Percentiles rank a stretch among this genome's conserved stretches.
Conservation (phyloP, 1,140 invertebrate genomes). For the Meloidogyne hapla region DNA sequence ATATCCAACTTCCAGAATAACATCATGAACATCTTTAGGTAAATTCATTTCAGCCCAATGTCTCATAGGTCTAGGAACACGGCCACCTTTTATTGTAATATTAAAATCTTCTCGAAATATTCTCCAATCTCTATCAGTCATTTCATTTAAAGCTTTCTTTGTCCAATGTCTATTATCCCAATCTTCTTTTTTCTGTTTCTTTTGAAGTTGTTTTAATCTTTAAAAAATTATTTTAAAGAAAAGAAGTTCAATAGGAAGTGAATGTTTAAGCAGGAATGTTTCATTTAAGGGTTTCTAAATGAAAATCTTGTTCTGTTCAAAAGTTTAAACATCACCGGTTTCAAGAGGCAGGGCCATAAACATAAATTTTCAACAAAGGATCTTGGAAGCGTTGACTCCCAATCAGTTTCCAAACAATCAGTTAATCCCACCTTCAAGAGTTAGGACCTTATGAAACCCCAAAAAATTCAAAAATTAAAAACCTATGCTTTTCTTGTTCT, state of each 20-base stretch:
- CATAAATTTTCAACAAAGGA: no score
- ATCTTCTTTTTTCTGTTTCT: slow-evolving; percentile 77
- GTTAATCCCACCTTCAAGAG: not conserved
- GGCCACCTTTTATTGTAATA: slow-evolving; percentile 93
- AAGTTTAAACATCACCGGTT: no score
- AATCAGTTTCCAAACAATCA: not conserved
- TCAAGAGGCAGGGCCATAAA: no score
- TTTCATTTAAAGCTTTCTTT: slow-evolving; percentile 87
- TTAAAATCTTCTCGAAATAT: slow-evolving; percentile 99
- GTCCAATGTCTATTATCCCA: slow-evolving; percentile 99
- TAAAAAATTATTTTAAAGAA: slow-evolving; percentile 28
- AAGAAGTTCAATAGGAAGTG: no score
- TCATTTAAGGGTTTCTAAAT: no score
- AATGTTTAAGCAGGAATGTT: no score
- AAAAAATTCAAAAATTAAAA: not conserved
- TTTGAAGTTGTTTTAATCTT: slow-evolving; percentile 36
- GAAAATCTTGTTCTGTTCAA: no score
- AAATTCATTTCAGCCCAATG: slow-evolving; percentile 92
- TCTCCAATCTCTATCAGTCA: slow-evolving; percentile 98
- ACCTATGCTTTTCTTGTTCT: slow-evolving; percentile 78
- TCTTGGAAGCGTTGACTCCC: no score
- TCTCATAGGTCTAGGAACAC: slow-evolving; percentile 91
- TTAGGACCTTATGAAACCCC: no score
- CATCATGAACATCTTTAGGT: slow-evolving; percentile 85
- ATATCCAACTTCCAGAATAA: slow-evolving; percentile 92